Conservation (phyloP, 2,888 invertebrate species). For the Drosophila ustulata region DNA sequence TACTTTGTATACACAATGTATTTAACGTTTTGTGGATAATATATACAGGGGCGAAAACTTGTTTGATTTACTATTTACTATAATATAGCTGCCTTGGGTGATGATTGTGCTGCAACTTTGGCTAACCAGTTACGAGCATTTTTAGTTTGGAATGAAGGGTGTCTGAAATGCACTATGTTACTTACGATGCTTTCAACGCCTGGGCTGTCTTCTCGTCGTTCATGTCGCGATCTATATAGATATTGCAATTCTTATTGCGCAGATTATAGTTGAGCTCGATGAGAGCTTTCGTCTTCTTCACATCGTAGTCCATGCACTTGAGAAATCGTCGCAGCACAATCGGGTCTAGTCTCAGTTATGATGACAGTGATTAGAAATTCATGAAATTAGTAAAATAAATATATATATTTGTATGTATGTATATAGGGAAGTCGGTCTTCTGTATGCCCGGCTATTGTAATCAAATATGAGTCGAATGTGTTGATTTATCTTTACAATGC, state of each 20-base stretch:
- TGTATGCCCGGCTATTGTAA: conserved; percentile 1
- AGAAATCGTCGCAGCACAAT: conserved; percentile 77
- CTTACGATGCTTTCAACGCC: conserved; percentile 62
- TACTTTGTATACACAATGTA: too few relatives aligned
- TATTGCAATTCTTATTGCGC: conserved; percentile 86
- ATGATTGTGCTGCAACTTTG: background rate
- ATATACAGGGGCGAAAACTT: background rate
- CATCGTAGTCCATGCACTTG: conserved; percentile 74
- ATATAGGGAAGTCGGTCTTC: background rate
- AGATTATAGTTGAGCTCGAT: conserved; percentile 84
- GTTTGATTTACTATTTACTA: background rate
- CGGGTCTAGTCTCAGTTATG: conserved; percentile 66
- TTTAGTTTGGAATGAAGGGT: too few relatives aligned
- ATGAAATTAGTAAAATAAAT: background rate
- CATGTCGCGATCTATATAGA: conserved; percentile 86
- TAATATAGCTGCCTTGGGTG: too few relatives aligned
- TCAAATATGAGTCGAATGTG: conserved; percentile 7
- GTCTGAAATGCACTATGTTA: background rate
- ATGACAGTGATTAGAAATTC: conserved; percentile 4
- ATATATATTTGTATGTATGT: background rate
- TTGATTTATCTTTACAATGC: conserved; percentile 44
- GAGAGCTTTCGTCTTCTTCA: conserved; percentile 76
- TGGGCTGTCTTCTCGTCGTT: conserved; percentile 67
- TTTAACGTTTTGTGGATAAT: background rate
- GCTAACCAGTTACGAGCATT: too few relatives aligned